Evolutionary conservation across 2,113 vertebrate species (phyloP).

Genomic region (Anas platyrhynchos): DNA sequence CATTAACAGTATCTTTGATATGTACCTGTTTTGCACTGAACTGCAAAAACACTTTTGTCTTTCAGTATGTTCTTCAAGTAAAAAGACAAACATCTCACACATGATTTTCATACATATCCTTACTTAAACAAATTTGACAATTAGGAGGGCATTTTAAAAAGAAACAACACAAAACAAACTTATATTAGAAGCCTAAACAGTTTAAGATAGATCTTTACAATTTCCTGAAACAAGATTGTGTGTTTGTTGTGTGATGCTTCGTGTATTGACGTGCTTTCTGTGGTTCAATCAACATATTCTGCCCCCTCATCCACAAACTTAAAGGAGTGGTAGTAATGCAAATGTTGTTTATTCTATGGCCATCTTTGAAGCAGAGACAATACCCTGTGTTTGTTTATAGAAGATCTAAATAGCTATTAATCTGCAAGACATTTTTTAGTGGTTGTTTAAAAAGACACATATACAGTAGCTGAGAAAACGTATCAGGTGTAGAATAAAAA

Average conservation of each 20-base stretch:
- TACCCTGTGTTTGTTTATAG: neutral
- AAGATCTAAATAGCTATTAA: neutral
- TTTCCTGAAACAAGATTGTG: neutral
- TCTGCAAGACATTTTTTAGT: neutral
- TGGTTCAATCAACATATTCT: neutral
- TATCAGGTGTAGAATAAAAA: neutral
- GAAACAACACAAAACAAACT: neutral
- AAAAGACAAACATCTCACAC: neutral
- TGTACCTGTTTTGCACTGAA: neutral
- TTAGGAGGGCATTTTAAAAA: neutral
- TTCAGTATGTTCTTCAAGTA: neutral
- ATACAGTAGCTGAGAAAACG: neutral
- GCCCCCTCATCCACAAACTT: neutral
- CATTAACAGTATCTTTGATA: neutral
- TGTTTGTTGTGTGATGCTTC: neutral
- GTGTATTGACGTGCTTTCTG: neutral
- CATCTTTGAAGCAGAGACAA: neutral
- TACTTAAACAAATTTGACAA: neutral
- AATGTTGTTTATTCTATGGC: neutral
- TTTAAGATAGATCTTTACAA: neutral
- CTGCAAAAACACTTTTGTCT: neutral
- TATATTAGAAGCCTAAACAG: neutral
- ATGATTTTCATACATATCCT: neutral
- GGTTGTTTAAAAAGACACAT: neutral
- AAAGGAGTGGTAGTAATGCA: neutral